Percentiles rank a stretch among this genome's conserved stretches.
phyloP scores from a whole-genome alignment of 1,140 invertebrate genomes.

The Hesperophylax magnus region DNA sequence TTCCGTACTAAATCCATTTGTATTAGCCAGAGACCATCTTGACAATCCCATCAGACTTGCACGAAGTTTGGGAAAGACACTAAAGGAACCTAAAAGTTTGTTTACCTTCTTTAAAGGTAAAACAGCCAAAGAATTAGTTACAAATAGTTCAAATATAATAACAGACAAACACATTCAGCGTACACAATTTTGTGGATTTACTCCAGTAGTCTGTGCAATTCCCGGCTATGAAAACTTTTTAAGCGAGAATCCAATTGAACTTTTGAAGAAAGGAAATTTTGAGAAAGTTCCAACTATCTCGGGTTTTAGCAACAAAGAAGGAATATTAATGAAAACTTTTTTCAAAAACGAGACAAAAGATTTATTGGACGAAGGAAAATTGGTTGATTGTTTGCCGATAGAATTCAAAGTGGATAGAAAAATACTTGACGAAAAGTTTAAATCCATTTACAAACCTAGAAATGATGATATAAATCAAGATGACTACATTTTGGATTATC shows the following conservation, averaged over 20 bases:
- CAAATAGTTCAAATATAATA: slow-evolving; percentile 58
- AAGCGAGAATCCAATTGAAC: slow-evolving; percentile 60
- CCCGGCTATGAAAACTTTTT: slow-evolving; percentile 65
- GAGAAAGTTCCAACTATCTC: slow-evolving; percentile 64
- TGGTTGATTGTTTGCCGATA: slow-evolving; percentile 20
- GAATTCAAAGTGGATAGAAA: slow-evolving; percentile 23
- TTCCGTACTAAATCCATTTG: slow-evolving; percentile 72
- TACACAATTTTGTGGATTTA: slow-evolving; percentile 64
- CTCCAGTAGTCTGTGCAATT: slow-evolving; percentile 62
- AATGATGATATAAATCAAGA: slow-evolving; percentile 57
- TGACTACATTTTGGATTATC: slow-evolving; percentile 63
- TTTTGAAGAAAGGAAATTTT: slow-evolving; percentile 62
- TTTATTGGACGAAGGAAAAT: background rate
- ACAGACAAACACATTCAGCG: slow-evolving; percentile 56
- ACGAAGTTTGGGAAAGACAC: slow-evolving; percentile 8
- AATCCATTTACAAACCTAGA: slow-evolving; percentile 12
- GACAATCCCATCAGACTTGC: slow-evolving; percentile 64
- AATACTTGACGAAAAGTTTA: slow-evolving; percentile 2
- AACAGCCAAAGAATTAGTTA: slow-evolving; percentile 61
- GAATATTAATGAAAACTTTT: slow-evolving; percentile 43
- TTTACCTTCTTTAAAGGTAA: slow-evolving; percentile 61
- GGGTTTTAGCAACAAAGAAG: slow-evolving; percentile 64
- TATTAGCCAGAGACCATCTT: slow-evolving; percentile 70
- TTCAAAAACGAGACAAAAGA: background rate
- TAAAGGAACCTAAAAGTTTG: slow-evolving; percentile 58